Base-by-base conservation (phyloP, 2,888 invertebrate species). In the Ischnus inquisitorius region DNA sequence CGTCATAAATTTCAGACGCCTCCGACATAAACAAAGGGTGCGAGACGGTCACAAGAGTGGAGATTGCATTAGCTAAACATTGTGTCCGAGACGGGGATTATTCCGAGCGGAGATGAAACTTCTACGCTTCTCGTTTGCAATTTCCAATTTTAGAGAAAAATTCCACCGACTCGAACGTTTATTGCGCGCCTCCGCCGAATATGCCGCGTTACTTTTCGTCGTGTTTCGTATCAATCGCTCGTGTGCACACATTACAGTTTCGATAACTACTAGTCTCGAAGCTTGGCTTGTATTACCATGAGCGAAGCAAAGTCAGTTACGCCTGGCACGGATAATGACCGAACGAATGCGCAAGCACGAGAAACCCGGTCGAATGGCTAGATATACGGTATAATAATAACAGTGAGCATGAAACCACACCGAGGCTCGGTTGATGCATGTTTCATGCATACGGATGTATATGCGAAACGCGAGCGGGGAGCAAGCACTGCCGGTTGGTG, bases 41-140 rank as follows among this genome's bases (percentile, higher is more conserved):
- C 78, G 43, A 74, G 79, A 48, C 57, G 57, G 69, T 83, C 81
- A 77, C 71, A 62, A 46, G 84, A 85, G 86, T 87, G 71, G 83
- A 72, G 80, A 89, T 90, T 88, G 87, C 87, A 89, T 89, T 88
- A 89, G 85, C 85, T 86, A 88, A 90, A 88, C 87, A 86, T 86
- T 85, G 79, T 85, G 79, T 72, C 34, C 65, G 51, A 46, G 57
- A 16, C 41, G 43, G 41, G 65, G 57, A 60, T 28, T 25, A 14
- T 25, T 60, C 34, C 60, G 25, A 60, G n/a, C 60, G 54, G 12
- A 34, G 34, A 22, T 54, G 54, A 54, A 19, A 54, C 22, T 54
- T 34, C 8, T 34, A 8, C 22, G 12, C 10, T 54, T 22, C 10
- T 54, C 3, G 1, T 22, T 25, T 10, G 2, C 22, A 46, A 41